Evolutionary conservation across 2,797 vertebrate species (phyloP), one percentile per base, ranked within the genome.

Genomic region (Enteromius trimaculatus): DNA sequence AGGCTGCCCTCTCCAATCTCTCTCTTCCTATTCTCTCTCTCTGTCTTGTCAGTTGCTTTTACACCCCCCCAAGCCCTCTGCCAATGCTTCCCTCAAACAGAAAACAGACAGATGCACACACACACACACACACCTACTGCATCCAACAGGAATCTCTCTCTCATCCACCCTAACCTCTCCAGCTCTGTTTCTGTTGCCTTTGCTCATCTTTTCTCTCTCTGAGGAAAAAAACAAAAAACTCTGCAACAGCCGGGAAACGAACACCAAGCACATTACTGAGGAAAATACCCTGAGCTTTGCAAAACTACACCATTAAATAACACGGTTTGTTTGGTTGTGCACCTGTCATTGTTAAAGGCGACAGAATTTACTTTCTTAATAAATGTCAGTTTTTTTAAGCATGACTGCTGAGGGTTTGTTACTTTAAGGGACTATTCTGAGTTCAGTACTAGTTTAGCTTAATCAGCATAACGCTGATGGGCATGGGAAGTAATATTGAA

Each of bases 1-100:
- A 82, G 85, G 75, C 83, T 89, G 82, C 70, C 80, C 83, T 81
- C 78, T 79, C 83, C 85, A 81, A 81, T 81, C 81, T 87, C 89
- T 85, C 76, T 85, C 80, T 86, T 76, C 53, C 64, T 71, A 42
- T 80, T 80, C 89, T 85, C 68, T 83, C 60, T 69, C 80, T 83
- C 72, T 70, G 74, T 60, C 64, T 68, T 83, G 74, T 83, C 81
- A 83, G 72, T 77, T 70, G 81, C 85, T 86, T 74, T 68, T 55
- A 77, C 75, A 70, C 77, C 17, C 1, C 70, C 79, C 85, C 79
- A 75, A 81, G n/a, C 87, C 77, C 83, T 39, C 60, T 88, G 72
- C 70, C 66, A 86, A 31, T 65, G 86, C 85, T 14, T 86, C 86
- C 85, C 79, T 85, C 85, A 77, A 83, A 77, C 51, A 77, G 23